Percentiles rank a stretch among this genome's conserved stretches.
Conservation (phyloP, 2,113 vertebrate species). For the Oryzias javanicus region DNA sequence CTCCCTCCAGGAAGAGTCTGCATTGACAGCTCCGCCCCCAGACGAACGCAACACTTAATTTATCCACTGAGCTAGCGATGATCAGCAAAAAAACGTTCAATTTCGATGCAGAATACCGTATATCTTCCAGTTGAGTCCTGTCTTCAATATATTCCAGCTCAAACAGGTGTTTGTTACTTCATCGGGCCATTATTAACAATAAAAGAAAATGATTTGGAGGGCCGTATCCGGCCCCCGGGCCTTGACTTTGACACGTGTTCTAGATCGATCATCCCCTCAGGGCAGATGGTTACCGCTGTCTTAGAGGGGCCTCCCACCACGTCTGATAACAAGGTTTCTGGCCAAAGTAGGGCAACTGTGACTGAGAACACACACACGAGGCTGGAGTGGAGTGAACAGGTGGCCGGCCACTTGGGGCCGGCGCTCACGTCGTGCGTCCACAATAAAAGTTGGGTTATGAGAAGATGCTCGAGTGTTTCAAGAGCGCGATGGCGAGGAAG, state of each 20-base stretch:
- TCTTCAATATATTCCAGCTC: too few species aligned
- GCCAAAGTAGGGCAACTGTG: constrained; percentile 35
- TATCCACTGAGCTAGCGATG: too few species aligned
- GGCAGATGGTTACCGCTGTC: constrained; percentile 51
- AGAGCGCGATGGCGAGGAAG: neutral
- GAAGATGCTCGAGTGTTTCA: constrained; percentile 18
- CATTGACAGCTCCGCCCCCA: too few species aligned
- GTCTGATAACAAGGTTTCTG: constrained; percentile 50
- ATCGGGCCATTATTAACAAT: too few species aligned
- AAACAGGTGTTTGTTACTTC: too few species aligned
- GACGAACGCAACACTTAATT: too few species aligned
- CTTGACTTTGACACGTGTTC: too few species aligned
- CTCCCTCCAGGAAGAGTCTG: too few species aligned
- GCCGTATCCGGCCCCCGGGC: neutral
- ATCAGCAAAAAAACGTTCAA: too few species aligned
- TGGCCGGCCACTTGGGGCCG: constrained; percentile 40
- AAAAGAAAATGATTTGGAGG: constrained; percentile 3
- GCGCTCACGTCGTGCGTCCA: constrained; percentile 24
- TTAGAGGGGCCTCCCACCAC: constrained; percentile 26
- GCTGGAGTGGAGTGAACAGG: constrained; percentile 57
- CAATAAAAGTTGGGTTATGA: constrained; percentile 25
- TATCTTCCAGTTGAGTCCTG: too few species aligned
- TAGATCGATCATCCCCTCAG: constrained; percentile 28
- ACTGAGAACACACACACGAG: constrained; percentile 41
- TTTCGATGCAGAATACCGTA: too few species aligned